A percentile compares a stretch with the other conserved stretches of the same genome.
Evolutionary conservation across 2,888 invertebrate species (phyloP).

Genomic region (Lasioglossum leucozonium): DNA sequence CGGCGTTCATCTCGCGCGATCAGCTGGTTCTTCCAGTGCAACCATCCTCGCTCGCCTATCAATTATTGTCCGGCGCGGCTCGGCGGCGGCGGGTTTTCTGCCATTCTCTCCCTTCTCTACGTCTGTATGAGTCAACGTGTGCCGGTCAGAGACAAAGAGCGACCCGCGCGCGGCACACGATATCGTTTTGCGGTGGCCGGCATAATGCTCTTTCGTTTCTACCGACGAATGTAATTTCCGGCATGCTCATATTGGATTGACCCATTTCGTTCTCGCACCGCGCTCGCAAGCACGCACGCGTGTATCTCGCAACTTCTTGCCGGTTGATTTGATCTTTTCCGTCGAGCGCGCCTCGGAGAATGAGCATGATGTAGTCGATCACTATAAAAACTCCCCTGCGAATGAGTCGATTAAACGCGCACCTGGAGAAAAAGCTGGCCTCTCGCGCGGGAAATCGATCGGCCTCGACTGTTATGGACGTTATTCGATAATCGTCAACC

Average conservation of each 20-base stretch:
- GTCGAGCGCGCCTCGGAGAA: neutral
- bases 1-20: constrained; percentile 39
- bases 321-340: constrained; percentile 17
- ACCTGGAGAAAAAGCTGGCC: neutral
- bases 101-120: constrained; percentile 20
- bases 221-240: constrained; percentile 46
- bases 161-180: neutral
- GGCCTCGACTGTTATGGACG: neutral
- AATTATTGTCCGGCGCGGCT: constrained; percentile 47
- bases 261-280: constrained; percentile 23
- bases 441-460: neutral
- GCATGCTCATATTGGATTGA: constrained; percentile 32
- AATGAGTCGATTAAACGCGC: neutral
- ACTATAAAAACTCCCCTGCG: neutral
- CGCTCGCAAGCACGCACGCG: too few species aligned
- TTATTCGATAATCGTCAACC: neutral
- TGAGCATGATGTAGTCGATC: neutral
- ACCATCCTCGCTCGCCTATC: constrained; percentile 50
- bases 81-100: neutral
- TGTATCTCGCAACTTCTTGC: constrained; percentile 5
- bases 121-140: constrained; percentile 53
- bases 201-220: constrained; percentile 43
- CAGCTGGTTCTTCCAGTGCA: neutral
- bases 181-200: constrained; percentile 38
- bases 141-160: constrained; percentile 53